Conservation (phyloP, 1,140 invertebrate genomes). For the Drosophila bocqueti region DNA sequence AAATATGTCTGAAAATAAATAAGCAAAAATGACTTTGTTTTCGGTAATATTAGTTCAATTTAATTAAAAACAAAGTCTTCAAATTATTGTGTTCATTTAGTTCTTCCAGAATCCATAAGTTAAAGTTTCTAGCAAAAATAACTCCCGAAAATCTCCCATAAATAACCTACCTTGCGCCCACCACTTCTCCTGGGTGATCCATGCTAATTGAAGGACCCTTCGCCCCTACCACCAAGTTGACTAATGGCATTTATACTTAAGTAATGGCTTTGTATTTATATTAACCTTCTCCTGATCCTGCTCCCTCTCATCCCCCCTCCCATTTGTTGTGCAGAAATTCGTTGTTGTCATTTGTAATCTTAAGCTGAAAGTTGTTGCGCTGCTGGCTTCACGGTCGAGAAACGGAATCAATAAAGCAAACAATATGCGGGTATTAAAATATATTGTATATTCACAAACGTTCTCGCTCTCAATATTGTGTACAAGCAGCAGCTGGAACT, state of each 20-base stretch:
- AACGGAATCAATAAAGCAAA: conserved; percentile 64
- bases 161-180: not conserved
- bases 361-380: conserved; percentile 61
- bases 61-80: not conserved
- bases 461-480: conserved; percentile 4
- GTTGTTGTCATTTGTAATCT: conserved; percentile 68
- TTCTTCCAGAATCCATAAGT: not conserved
- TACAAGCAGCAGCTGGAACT: conserved; percentile 13
- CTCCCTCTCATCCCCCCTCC: not conserved
- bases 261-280: conserved; percentile 55
- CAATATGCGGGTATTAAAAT: conserved; percentile 40
- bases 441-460: conserved; percentile 45
- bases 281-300: conserved; percentile 12
- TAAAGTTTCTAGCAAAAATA: conserved; percentile 2
- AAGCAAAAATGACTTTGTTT: not conserved
- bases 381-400: conserved; percentile 35
- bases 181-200: not conserved
- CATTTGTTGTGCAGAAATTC: conserved; percentile 41
- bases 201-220: not conserved
- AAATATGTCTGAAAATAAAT: not conserved
- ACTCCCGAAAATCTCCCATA: not conserved
- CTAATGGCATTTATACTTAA: conserved; percentile 75
- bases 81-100: not conserved
- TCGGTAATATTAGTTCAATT: too few species aligned
- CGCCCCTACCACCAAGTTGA: conserved; percentile 29